Base-by-base conservation (phyloP, 2,888 invertebrate species). In the Biston stratarius region DNA sequence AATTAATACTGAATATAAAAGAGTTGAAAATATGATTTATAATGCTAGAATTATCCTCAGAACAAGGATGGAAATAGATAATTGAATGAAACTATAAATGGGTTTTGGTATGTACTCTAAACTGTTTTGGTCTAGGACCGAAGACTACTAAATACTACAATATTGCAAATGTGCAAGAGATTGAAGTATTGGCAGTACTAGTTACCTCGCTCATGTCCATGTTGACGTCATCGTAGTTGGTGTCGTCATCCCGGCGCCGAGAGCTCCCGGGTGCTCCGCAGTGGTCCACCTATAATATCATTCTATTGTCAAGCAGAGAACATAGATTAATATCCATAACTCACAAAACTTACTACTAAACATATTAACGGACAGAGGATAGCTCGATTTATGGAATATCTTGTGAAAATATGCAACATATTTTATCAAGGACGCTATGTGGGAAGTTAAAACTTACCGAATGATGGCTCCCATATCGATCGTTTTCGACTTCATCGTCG, bases 161-260 rank as follows among this genome's bases (percentile, higher is more conserved):
- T 34, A 52, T 55, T 42, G 57, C n/a, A 44, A 53, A 65, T 70
- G 74, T 70, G 40, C 52, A 66, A 64, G 10, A 24, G 42, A 11
- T 42, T 69, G 61, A 47, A 64, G 44, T 64, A 56, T 67, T 52
- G 52, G 60, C 53, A 56, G 65, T 61, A 63, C 74, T 80, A 91
- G 74, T 89, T 95, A 95, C 96, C 95, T 95, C 96, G 92, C 96
- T 97, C 94, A 96, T 94, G 78, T 97, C 96, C 96, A 97, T 97
- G 85, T 96, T 96, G 71, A 96, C 96, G 76, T 96, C 95, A 77
- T 96, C 96, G 82, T 96, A 96, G 88, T 96, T 96, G 68, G 95
- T 95, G 83, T 96, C 96, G 68, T 94, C 95, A 53, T 94, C 93
- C 60, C 91, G 91, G 62, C 91, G 88, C 60, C 89, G 82, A 52